These are phyloP conservation scores for Eupeodes corollae DNA, from an alignment of 1,140 invertebrate genomes.

Conservation along the genomic window DNA sequence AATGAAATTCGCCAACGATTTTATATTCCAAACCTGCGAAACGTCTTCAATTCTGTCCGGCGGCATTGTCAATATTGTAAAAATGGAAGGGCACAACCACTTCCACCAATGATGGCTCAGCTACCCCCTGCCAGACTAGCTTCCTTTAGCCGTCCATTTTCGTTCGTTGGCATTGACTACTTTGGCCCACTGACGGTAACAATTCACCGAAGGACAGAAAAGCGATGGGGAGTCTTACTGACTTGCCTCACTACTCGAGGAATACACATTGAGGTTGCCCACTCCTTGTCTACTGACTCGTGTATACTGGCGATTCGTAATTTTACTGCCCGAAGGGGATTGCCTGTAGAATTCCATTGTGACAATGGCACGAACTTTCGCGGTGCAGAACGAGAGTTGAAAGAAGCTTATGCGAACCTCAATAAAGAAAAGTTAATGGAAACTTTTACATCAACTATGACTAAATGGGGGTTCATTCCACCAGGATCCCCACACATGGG, in stretches of 20 bases:
- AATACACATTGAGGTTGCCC: slow-evolving; percentile 14
- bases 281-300: too few relatives aligned
- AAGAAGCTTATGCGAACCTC: background rate
- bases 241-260: slow-evolving; percentile 14
- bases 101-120: background rate
- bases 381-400: slow-evolving; percentile 8
- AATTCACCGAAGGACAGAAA: slow-evolving; percentile 9
- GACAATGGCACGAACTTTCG: slow-evolving; percentile 37
- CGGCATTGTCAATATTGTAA: slow-evolving; percentile 2
- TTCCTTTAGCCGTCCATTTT: too few relatives aligned
- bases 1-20: slow-evolving; percentile 1
- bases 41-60: background rate
- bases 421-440: too few relatives aligned
- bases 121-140: too few relatives aligned
- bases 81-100: slow-evolving; percentile 2
- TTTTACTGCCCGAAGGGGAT: slow-evolving; percentile 33
- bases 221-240: slow-evolving; percentile 14
- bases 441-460: too few relatives aligned
- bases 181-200: slow-evolving; percentile 10
- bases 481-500: too few relatives aligned
- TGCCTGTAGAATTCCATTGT: too few relatives aligned
- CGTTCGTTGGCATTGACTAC: too few relatives aligned
- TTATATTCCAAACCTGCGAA: background rate
- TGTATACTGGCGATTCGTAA: slow-evolving; percentile 32
- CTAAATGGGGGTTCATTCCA: too few relatives aligned